These are phyloP conservation scores for Lathronympha strigana DNA, from an alignment of 2,888 invertebrate genomes.

Conservation along the genomic window DNA sequence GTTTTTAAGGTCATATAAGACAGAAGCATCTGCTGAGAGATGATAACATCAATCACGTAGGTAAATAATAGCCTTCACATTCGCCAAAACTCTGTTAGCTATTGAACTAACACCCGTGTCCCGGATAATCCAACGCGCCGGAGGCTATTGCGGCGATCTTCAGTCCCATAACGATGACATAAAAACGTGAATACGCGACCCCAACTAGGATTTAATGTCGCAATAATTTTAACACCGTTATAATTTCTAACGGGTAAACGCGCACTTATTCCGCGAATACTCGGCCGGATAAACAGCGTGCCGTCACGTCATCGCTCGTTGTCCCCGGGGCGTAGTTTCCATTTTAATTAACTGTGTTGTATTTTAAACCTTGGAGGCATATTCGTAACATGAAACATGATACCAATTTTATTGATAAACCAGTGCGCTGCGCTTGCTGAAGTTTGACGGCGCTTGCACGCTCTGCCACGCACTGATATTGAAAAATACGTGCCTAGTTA, in stretches of 20 bases:
- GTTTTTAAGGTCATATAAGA: no score
- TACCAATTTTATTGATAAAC: constrained; percentile 11
- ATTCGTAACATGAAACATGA: not conserved
- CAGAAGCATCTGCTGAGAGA: no score
- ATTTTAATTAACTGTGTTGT: constrained; percentile 42
- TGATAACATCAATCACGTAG: no score
- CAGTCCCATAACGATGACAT: constrained; percentile 1
- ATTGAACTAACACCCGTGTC: not conserved
- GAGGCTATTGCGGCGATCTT: constrained; percentile 8
- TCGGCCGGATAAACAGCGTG: constrained; percentile 27
- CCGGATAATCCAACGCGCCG: constrained; percentile 3
- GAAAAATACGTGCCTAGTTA: no score
- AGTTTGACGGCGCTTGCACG: not conserved
- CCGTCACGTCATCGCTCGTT: constrained; percentile 26
- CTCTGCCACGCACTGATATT: not conserved
- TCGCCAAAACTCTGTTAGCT: not conserved
- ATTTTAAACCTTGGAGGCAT: constrained; percentile 34
- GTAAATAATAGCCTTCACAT: no score
- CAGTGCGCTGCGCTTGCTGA: not conserved
- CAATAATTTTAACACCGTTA: constrained; percentile 11
- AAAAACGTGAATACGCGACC: constrained; percentile 7
- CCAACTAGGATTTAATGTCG: constrained; percentile 7
- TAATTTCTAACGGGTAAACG: constrained; percentile 25
- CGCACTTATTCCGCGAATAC: constrained; percentile 26
- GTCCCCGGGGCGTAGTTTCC: constrained; percentile 37